Percentiles rank a stretch among this genome's conserved stretches.
Conservation (phyloP, 2,113 vertebrate species). For the Mohoua ochrocephala region DNA sequence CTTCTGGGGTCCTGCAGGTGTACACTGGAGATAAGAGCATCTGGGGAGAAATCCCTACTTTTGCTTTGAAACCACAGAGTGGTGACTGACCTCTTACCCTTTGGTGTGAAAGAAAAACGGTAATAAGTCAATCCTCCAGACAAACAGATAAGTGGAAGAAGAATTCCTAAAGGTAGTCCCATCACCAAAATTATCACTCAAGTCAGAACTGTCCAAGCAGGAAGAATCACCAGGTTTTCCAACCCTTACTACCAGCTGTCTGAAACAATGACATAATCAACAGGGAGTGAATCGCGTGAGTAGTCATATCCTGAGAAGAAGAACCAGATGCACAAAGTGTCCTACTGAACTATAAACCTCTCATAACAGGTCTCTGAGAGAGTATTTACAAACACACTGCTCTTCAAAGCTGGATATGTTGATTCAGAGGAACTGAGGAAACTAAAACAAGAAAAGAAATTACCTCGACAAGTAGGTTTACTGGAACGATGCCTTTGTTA, state of each 20-base stretch:
- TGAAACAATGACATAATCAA: background rate
- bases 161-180: background rate
- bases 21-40: background rate
- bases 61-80: background rate
- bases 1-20: background rate
- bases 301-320: background rate
- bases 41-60: background rate
- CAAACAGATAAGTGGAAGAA: background rate
- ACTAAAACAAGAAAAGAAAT: background rate
- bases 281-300: background rate
- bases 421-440: background rate
- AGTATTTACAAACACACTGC: background rate
- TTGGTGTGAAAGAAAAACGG: background rate
- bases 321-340: background rate
- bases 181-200: background rate
- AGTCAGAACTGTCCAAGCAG: background rate
- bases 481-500: background rate
- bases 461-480: background rate
- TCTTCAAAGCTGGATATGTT: background rate
- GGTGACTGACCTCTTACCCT: background rate
- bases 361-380: background rate
- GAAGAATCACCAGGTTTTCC: background rate
- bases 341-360: background rate
- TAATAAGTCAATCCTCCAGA: background rate
- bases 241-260: background rate